Evolutionary conservation across 1,140 invertebrate species (phyloP), one percentile per base, ranked within the genome.

Genomic region (Pararge aegeria): DNA sequence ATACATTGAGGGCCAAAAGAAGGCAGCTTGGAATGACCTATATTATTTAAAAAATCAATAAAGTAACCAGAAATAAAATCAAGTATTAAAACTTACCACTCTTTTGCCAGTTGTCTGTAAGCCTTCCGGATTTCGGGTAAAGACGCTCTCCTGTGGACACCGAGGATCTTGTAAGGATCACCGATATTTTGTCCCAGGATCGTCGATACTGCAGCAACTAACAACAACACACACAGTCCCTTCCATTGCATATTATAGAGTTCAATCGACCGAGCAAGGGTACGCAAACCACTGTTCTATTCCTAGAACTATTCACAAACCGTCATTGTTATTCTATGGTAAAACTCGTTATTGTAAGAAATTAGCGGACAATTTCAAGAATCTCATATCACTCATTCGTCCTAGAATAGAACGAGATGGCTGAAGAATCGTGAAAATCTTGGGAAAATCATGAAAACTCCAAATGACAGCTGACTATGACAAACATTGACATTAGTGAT

Each of bases 101-200:
- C 94, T 90, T 96, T 97, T 1, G 95, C 97, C 60, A 97, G 87
- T 77, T 95, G 93, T 78, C 96, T 97, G 74, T 98, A 99, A 0
- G 97, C 96, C 80, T 95, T 95, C 68, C 96, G 93, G 55, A 99
- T 97, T 73, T 98, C 96, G 67, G 94, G 92, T 5, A 93, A 71
- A 10, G 93, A 93, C 1, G 97, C 95, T 68, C 93, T 92, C 73
- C 92, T 93, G 54, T 92, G 89, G 37, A 99, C 92, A 1, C 96
- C 96, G 29, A 99, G 90, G 73, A 96, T 94, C 81, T 95, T 91
- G 81, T 99, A 99, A 5, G 97, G 96, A 90, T 97, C 94, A 83
- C 93, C 93, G 76, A 95, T 91, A 60, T 90, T 90, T 69, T 90
- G 89, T 40, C 92, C 85, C 12, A 75, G 55, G 6, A 83, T 61